Evolutionary conservation across 2,888 invertebrate species (phyloP), one percentile per base, ranked within the genome.

Genomic region (Hanleya hanleyi): DNA sequence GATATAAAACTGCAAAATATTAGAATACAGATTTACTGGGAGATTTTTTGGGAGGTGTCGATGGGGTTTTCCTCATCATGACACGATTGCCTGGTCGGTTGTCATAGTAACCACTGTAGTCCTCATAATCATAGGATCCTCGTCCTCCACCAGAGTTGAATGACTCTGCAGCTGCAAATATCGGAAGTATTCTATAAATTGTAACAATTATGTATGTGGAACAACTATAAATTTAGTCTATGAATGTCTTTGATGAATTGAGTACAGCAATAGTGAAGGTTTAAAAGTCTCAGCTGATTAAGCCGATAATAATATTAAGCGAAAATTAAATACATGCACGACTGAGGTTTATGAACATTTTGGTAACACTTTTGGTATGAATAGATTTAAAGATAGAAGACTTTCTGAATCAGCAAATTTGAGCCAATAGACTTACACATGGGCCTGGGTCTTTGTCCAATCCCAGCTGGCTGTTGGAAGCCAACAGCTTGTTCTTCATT

Each of bases 361-460:
- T 6, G 35, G 36, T 22, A 36, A 18, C 15, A 15, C 32, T 22
- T 35, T 15, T 64, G 3, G n/a, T 18, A 29, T 51, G 2, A 67
- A 38, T 7, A 15, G 32, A 1, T 18, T 69, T 33, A 41, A 32
- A 33, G 26, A 71, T 12, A 32, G 1, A 12, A 36, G 38, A 4
- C 26, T 26, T 26, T 15, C n/a, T n/a, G n/a, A n/a, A n/a, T n/a
- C n/a, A n/a, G n/a, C n/a, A n/a, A n/a, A n/a, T n/a, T n/a, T n/a
- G n/a, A n/a, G 18, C 18, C 18, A 41, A 41, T 15, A 2, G 32
- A 83, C 87, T 79, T 77, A 89, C 89, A 85, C 87, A 94, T 90
- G 1, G 94, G 94, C 81, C 94, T 93, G 0, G 96, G 96, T 67
- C 95, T 92, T 87, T 94, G 94, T 0, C 95, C 95, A 73, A 96